Conservation (phyloP, 2,888 invertebrate species). For the Mechanitis mazaeus region DNA sequence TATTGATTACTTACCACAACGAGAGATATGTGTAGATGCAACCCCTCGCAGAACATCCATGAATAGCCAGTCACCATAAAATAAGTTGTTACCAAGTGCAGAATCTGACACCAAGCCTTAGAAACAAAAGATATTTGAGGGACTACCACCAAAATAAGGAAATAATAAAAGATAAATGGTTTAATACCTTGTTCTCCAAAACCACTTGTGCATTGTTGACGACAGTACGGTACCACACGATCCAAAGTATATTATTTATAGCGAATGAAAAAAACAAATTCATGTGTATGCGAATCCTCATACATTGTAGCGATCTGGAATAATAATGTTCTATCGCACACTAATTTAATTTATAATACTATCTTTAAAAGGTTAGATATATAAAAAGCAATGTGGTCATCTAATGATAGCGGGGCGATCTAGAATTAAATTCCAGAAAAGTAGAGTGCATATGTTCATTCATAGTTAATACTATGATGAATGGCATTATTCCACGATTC, state of each 20-base stretch:
- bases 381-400: too few relatives aligned
- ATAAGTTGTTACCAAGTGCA: slow-evolving; percentile 83
- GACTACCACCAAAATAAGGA: background rate
- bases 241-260: slow-evolving; percentile 85
- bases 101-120: slow-evolving; percentile 82
- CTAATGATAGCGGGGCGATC: too few relatives aligned
- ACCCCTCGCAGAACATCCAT: slow-evolving; percentile 91
- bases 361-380: slow-evolving; percentile 13
- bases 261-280: slow-evolving; percentile 85
- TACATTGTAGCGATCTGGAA: slow-evolving; percentile 80
- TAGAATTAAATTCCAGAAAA: too few relatives aligned
- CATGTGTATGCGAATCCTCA: slow-evolving; percentile 84
- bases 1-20: slow-evolving; percentile 76
- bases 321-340: slow-evolving; percentile 7
- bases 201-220: slow-evolving; percentile 77
- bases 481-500: too few relatives aligned
- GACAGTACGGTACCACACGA: slow-evolving; percentile 83
- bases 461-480: too few relatives aligned
- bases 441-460: too few relatives aligned
- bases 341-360: background rate
- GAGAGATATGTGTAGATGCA: slow-evolving; percentile 84
- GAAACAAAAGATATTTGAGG: slow-evolving; percentile 8
- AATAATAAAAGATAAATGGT: background rate
- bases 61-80: slow-evolving; percentile 86
- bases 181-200: slow-evolving; percentile 75